A percentile compares a stretch with the other conserved stretches of the same genome.
Conservation (phyloP, 2,888 invertebrate genomes). For the Crepidodera aurea region DNA sequence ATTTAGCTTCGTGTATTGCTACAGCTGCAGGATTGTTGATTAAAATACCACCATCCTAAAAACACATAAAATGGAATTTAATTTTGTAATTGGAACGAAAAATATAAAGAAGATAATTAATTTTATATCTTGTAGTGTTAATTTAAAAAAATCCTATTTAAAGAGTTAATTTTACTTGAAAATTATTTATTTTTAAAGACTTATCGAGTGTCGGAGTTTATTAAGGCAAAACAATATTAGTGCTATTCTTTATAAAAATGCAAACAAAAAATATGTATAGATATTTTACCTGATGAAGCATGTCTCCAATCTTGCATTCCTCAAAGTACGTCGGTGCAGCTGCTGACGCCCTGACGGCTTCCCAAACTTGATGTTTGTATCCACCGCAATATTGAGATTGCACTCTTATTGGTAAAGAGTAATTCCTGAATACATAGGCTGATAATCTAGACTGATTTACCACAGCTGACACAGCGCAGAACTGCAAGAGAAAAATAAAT, state of each 20-base stretch:
- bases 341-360: slow-evolving; percentile 86
- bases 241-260: no score
- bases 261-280: no score
- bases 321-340: slow-evolving; percentile 93
- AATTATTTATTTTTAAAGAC: no score
- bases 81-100: not conserved
- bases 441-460: slow-evolving; percentile 77
- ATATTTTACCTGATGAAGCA: slow-evolving; percentile 69
- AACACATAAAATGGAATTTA: slow-evolving; percentile 27
- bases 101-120: no score
- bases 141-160: no score
- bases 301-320: slow-evolving; percentile 76
- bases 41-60: slow-evolving; percentile 81
- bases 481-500: slow-evolving; percentile 59
- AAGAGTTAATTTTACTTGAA: no score
- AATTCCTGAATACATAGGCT: slow-evolving; percentile 87
- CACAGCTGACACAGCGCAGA: slow-evolving; percentile 81
- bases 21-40: slow-evolving; percentile 90
- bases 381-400: slow-evolving; percentile 78
- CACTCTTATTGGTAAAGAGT: slow-evolving; percentile 74
- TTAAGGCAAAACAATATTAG: no score
- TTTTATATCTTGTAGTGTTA: no score
- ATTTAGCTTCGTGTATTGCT: slow-evolving; percentile 85
- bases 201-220: no score
- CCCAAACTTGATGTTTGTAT: slow-evolving; percentile 76